Base-by-base conservation (phyloP, 2,797 vertebrate species). In the Nyctibius grandis region DNA sequence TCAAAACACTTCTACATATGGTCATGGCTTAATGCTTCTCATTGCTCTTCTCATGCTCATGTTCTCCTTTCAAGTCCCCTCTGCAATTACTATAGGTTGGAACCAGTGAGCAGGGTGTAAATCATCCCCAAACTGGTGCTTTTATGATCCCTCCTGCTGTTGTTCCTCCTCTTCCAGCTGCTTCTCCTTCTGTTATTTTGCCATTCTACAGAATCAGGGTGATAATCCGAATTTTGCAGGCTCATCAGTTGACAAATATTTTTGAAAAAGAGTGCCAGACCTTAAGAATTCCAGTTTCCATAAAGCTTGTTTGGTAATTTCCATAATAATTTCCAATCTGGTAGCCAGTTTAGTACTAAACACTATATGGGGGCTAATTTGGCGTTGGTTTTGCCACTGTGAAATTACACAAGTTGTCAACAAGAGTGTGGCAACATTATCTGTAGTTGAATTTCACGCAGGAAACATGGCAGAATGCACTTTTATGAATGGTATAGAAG, bases 101-200 rank as follows among this genome's bases (percentile, higher is more conserved):
- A 96, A 75, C 34, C 61, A 89, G 75, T 28, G 2, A 91, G 42
- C 26, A 85, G 74, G 33, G 79, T 91, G 59, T 95, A 96, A 96
- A 97, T 96, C 85, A 93, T 51, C 50, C 61, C 67, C 75, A 95
- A 96, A 94, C 68, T 77, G 61, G 85, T 95, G 61, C 34, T 96
- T 97, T 96, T 95, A 95, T 83, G 88, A 91, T 77, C 70, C 45
- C 57, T 84, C 81, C 88, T 96, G 92, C 94, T 96, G 93, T 54
- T 96, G 44, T 85, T 91, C 69, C 74, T 95, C 73, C 88, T 94
- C 85, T 89, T 93, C 65, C 95, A 97, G 92, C 61, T 97, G 91
- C 89, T 97, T 94, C 93, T 80, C 94, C 94, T 96, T 95, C 96
- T 96, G 95, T 79, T 95, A 91, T 91, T 95, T 91, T 88, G 44